Evolutionary conservation across 2,888 invertebrate genomes (phyloP), one percentile per base, ranked within the genome.

Genomic region (Diaphora mendica): DNA sequence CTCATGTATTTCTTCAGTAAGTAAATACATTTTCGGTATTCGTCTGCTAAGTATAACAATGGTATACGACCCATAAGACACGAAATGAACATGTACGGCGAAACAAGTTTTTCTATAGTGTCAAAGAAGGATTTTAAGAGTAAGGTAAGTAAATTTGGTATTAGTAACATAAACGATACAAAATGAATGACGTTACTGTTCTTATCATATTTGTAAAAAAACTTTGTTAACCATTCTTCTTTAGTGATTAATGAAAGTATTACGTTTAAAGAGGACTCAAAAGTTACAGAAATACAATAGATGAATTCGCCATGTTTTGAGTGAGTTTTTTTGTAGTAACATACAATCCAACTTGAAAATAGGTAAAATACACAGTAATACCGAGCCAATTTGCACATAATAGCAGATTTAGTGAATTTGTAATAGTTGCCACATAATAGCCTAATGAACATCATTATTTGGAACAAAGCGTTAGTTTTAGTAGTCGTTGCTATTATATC

Each of bases 351-450:
- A 35, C 23, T 39, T 39, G 4, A 23, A 39, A 65, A 4, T 11
- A 39, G 2, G 9, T 35, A n/a, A 65, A 26, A 35, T 17, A 65
- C 11, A 39, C 64, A 65, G 64, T 65, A 65, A n/a, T 23, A 65
- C 35, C 39, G 35, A 11, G 39, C 64, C 5, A 39, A 0, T 1
- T 13, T 39, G 64, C 64, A 65, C 39, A 39, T 39, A 0, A 65
- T 2, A n/a, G 23, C 0, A 35, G 39, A 65, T 23, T 35, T 39
- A 3, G 23, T n/a, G 39, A 65, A 39, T 23, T 65, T n/a, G 20
- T 65, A 65, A 65, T 65, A 65, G 64, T 35, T 35, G 39, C 64
- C 64, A 65, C 39, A 65, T 39, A 65, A 13, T 65, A 65, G 39
- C 7, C 64, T 39, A 13, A 65, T 35, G 64, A n/a, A 35, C 35